These are phyloP conservation scores for Etheostoma perlongum DNA, from an alignment of 2,797 vertebrate genomes.

Conservation along the genomic window DNA sequence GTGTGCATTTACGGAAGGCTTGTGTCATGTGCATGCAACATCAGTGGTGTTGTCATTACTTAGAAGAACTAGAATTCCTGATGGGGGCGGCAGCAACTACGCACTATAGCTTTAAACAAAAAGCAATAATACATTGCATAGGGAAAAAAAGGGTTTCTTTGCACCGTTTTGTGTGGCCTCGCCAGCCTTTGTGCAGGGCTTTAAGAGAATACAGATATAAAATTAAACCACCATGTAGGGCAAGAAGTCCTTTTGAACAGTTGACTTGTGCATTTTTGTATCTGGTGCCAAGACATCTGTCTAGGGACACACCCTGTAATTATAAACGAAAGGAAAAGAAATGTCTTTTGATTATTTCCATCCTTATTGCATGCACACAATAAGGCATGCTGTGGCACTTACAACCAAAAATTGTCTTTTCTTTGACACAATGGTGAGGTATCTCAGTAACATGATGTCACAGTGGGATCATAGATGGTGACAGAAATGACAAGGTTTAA, in stretches of 20 bases:
- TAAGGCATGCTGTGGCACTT: constrained; percentile 50
- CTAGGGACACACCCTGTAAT: constrained; percentile 85
- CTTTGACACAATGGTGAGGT: background rate
- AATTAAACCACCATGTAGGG: constrained; percentile 67
- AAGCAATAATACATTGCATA: background rate
- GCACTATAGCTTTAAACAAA: too few species aligned
- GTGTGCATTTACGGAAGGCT: too few species aligned
- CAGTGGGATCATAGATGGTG: background rate
- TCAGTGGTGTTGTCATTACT: too few species aligned
- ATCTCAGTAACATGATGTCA: background rate
- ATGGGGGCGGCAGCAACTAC: too few species aligned
- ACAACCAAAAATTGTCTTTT: constrained; percentile 29
- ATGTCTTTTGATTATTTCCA: constrained; percentile 82
- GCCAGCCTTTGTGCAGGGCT: constrained; percentile 46
- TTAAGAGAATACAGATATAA: constrained; percentile 79
- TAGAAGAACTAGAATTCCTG: too few species aligned
- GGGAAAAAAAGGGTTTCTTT: constrained; percentile 19
- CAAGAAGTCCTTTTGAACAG: constrained; percentile 72
- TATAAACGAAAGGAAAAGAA: constrained; percentile 81
- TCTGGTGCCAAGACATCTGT: constrained; percentile 85
- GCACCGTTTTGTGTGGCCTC: constrained; percentile 45
- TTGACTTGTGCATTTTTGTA: constrained; percentile 77
- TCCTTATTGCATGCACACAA: constrained; percentile 58
- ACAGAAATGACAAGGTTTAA: constrained; percentile 18
- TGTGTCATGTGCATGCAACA: too few species aligned